Evolutionary conservation across 1,140 invertebrate genomes (phyloP), one percentile per base, ranked within the genome.

Genomic region (Andrena cerasifolii): DNA sequence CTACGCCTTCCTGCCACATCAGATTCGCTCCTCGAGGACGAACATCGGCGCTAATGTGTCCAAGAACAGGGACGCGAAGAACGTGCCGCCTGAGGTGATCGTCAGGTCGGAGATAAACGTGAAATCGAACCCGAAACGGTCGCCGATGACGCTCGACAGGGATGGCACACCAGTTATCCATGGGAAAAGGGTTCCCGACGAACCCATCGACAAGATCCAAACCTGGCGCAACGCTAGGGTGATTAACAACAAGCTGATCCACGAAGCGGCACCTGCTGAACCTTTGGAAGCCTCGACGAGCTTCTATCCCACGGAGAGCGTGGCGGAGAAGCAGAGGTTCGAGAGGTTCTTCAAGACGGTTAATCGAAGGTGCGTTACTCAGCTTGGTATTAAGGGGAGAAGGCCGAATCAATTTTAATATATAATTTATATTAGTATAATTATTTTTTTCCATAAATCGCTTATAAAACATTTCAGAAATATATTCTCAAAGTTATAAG

Each of bases 211-310:
- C 84, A 95, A 95, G 71, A 89, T 93, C 14, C 95, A 96, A 86
- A 95, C 94, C 2, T 98, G 96, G 96, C 93, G 97, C 61, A 98
- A 98, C 90, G 97, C 97, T 0, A 92, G 97, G 73, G 96, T 98
- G 1, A 96, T 98, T 31, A 97, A 98, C 84, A 96, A 96, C 54
- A 94, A 96, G 89, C 87, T 97, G 68, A 90, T 96, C 0, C 78
- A 84, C 14, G 67, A 56, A n/a, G 33, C 53, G 0, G 76, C 36
- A 8, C 24, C 66, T 0, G 61, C 49, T 2, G 72, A 70, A 0
- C 36, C 0, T 16, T 0, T 14, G 14, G 70, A 67, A 0, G 6
- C 45, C 0, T 63, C 63, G 3, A 7, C 8, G 12, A 45, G 4
- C 3, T 67, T 40, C 26, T 65, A 47, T 36, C 51, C 54, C 10